Conservation (phyloP, 2,888 invertebrate species). For the Pseudococcus viburni region DNA sequence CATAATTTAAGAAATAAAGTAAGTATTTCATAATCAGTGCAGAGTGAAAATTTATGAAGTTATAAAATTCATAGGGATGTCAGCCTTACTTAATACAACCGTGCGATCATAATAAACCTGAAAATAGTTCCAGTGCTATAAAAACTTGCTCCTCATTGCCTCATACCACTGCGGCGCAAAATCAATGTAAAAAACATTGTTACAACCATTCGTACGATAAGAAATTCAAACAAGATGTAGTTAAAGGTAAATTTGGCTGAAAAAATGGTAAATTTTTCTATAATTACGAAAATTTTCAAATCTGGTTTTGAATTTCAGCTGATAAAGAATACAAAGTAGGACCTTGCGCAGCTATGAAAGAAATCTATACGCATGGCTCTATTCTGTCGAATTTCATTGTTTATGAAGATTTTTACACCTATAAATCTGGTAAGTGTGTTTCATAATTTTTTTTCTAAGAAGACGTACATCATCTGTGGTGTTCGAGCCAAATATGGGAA, state of each 20-base stretch:
- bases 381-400: slow-evolving; percentile 64
- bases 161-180: neutral
- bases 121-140: slow-evolving; percentile 27
- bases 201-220: slow-evolving; percentile 60
- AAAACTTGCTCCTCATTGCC: slow-evolving; percentile 35
- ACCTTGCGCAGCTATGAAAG: slow-evolving; percentile 59
- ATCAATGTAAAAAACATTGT: slow-evolving; percentile 63
- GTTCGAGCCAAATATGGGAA: no score
- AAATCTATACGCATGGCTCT: slow-evolving; percentile 65
- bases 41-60: no score
- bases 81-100: slow-evolving; percentile 62
- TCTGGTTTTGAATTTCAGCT: neutral
- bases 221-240: slow-evolving; percentile 56
- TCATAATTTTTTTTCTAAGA: no score
- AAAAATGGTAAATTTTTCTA: neutral
- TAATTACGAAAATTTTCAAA: neutral
- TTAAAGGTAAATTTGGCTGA: slow-evolving; percentile 49
- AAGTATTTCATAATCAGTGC: no score
- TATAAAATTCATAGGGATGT: slow-evolving; percentile 60
- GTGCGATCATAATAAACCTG: slow-evolving; percentile 60
- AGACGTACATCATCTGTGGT: no score
- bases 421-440: slow-evolving; percentile 65
- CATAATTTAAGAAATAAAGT: no score
- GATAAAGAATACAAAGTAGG: slow-evolving; percentile 27
- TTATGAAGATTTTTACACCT: slow-evolving; percentile 66